Percentiles rank a stretch among this genome's conserved stretches.
Evolutionary conservation across 2,113 vertebrate species (phyloP).

Genomic region (Calyptomena viridis): DNA sequence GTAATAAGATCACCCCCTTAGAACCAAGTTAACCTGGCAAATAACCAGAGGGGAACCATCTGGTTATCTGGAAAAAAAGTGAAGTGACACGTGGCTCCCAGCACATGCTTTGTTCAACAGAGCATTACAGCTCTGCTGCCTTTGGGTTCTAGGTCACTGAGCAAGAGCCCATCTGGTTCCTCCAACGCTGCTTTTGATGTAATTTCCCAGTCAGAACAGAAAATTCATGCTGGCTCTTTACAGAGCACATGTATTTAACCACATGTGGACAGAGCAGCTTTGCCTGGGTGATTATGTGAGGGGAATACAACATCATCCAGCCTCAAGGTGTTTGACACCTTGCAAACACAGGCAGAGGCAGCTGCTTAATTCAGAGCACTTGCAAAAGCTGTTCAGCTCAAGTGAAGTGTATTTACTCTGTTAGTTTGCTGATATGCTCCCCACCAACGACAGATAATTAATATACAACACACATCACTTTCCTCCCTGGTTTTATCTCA

Average conservation of each 20-base stretch:
- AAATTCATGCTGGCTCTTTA: neutral
- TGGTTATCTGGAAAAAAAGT: neutral
- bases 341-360: neutral
- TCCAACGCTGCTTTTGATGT: neutral
- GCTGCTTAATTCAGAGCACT: neutral
- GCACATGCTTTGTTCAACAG: neutral
- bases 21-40: slow-evolving; percentile 10
- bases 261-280: neutral
- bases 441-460: neutral
- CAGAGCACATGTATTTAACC: neutral
- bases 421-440: neutral
- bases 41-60: too few species aligned
- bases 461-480: neutral
- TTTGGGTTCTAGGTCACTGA: neutral
- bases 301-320: neutral
- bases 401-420: neutral
- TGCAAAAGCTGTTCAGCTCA: neutral
- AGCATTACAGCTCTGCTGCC: neutral
- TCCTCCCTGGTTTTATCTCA: neutral
- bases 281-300: neutral
- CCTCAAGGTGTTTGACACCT: neutral
- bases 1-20: neutral
- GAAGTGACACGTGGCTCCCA: neutral
- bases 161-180: neutral
- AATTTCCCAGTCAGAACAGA: neutral